Evolutionary conservation across 2,113 vertebrate genomes (phyloP).

Genomic region (Naja naja): DNA sequence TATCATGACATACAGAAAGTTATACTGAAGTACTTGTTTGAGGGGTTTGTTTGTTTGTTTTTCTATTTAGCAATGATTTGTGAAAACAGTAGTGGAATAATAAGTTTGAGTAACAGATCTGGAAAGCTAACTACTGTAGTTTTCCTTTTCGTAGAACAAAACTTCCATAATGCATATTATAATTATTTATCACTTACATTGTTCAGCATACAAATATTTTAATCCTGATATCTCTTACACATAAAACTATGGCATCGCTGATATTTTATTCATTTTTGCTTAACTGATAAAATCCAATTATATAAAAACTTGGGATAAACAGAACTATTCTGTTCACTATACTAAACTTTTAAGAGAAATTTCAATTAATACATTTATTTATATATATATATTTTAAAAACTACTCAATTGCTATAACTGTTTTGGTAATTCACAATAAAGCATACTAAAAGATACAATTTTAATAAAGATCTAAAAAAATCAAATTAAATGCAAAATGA

Average conservation of each 20-base stretch:
- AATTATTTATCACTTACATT: background rate
- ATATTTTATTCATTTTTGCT: background rate
- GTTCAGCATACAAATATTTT: background rate
- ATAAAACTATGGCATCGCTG: background rate
- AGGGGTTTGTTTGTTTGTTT: background rate
- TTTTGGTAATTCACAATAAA: background rate
- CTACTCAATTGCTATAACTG: background rate
- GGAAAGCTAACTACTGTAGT: background rate
- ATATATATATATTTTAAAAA: background rate
- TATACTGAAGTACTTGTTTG: background rate
- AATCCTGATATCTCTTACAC: background rate
- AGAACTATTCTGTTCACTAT: background rate
- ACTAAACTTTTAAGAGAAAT: background rate
- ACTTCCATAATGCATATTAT: background rate
- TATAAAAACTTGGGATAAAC: background rate
- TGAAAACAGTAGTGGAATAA: background rate
- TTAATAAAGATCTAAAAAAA: background rate
- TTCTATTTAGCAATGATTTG: background rate
- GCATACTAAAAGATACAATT: background rate
- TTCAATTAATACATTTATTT: background rate
- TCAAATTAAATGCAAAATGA: background rate
- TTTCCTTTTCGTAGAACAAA: background rate
- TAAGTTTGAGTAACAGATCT: background rate
- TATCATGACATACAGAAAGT: background rate
- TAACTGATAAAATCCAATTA: background rate